Conservation (phyloP, 2,797 vertebrate genomes). For the Allobates femoralis region DNA sequence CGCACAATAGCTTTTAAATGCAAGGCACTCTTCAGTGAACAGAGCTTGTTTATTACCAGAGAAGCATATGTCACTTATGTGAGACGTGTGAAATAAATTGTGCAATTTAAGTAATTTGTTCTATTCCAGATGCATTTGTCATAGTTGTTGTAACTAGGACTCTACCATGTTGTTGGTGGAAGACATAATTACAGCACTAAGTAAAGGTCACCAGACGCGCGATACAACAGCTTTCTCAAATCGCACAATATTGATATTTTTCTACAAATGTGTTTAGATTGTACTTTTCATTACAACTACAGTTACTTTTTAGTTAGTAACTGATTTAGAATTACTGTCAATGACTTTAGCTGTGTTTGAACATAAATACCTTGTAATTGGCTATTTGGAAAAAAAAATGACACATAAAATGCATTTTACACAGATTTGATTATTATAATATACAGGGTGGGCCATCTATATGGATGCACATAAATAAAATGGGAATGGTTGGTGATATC, state of each 20-base stretch:
- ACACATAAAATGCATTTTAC: not conserved
- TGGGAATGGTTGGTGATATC: too few relatives aligned
- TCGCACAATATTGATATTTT: conserved; percentile 22
- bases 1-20: not conserved
- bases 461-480: too few relatives aligned
- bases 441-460: too few relatives aligned
- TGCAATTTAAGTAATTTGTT: not conserved
- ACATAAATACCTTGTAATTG: not conserved
- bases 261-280: not conserved
- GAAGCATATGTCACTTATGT: not conserved
- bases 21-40: not conserved
- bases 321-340: conserved; percentile 12
- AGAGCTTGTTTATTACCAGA: conserved; percentile 1
- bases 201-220: conserved; percentile 23
- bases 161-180: conserved; percentile 1
- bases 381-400: not conserved
- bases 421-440: not conserved
- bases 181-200: conserved; percentile 1
- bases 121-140: conserved; percentile 3
- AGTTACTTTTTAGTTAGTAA: conserved; percentile 1
- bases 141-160: not conserved
- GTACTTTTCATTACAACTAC: not conserved
- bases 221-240: not conserved
- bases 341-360: too few relatives aligned
- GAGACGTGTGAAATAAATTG: conserved; percentile 1